A percentile compares a stretch with the other conserved stretches of the same genome.
Conservation (phyloP, 2,113 vertebrate genomes). For the Gavialis gangeticus region DNA sequence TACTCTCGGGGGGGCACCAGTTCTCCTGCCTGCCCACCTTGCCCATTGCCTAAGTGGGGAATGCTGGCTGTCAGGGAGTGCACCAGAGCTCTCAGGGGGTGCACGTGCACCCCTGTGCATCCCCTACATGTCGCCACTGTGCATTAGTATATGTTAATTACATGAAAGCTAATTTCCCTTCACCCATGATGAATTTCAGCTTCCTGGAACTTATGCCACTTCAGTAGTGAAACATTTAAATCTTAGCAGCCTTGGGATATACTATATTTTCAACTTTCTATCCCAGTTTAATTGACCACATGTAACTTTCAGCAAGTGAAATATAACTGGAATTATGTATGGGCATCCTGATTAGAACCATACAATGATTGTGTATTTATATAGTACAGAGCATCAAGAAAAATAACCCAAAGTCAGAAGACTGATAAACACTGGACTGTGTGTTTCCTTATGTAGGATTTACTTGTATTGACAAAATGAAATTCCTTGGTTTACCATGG, state of each 20-base stretch:
- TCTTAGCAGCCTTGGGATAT: background rate
- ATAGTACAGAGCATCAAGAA: background rate
- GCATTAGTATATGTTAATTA: background rate
- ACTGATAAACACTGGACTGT: background rate
- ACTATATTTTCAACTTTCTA: background rate
- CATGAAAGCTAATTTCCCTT: background rate
- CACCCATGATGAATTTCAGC: conserved; percentile 6
- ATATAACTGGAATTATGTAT: background rate
- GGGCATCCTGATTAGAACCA: background rate
- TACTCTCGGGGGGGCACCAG: too few species aligned
- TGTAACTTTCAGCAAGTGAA: background rate
- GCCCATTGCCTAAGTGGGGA: too few species aligned
- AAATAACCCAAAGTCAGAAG: background rate
- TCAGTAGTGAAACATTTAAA: background rate
- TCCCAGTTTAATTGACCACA: background rate
- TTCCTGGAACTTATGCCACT: background rate
- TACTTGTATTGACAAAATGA: background rate
- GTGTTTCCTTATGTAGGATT: background rate
- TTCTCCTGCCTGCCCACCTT: too few species aligned
- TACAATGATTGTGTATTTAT: background rate
- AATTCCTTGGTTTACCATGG: background rate
- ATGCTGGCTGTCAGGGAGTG: too few species aligned
- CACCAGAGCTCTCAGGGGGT: too few species aligned
- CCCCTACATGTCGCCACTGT: too few species aligned
- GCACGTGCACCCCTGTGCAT: too few species aligned